Evolutionary conservation across 2,797 vertebrate genomes (phyloP).

Genomic region (Hippopotamyrus pictus): DNA sequence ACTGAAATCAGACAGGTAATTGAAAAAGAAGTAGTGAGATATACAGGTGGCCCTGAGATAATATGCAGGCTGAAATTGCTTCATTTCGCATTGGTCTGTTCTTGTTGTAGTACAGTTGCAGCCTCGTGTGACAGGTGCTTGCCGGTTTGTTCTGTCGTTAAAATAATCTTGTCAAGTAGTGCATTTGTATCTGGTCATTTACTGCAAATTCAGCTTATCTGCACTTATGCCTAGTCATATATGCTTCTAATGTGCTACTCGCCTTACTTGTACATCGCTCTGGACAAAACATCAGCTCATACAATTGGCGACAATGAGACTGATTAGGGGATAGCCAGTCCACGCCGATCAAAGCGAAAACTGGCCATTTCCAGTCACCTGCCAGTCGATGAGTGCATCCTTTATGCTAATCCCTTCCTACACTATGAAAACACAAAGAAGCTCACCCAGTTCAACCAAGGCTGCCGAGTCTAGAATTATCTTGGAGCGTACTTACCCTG

Average conservation of each 20-base stretch:
- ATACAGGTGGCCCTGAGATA: not conserved
- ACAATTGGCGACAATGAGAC: not conserved
- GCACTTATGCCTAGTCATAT: not conserved
- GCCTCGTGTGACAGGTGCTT: not conserved
- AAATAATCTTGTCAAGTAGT: not conserved
- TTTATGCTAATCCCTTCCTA: not conserved
- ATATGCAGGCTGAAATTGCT: not conserved
- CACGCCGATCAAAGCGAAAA: not conserved
- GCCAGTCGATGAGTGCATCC: not conserved
- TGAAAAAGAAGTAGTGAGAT: not conserved
- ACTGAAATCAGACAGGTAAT: not conserved
- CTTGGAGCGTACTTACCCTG: constrained; percentile 67
- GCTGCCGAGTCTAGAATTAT: not conserved
- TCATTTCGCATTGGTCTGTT: not conserved
- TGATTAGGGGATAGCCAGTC: not conserved
- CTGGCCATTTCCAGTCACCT: not conserved
- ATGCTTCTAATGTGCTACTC: not conserved
- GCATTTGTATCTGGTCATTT: not conserved
- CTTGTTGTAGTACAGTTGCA: not conserved
- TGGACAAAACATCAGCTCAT: not conserved
- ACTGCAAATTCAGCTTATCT: not conserved
- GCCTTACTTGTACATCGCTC: not conserved
- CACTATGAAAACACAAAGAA: not conserved
- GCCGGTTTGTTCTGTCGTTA: not conserved
- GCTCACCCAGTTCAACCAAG: not conserved